phyloP scores from a whole-genome alignment of 2,797 vertebrate species.

The Psittacula derbiana region DNA sequence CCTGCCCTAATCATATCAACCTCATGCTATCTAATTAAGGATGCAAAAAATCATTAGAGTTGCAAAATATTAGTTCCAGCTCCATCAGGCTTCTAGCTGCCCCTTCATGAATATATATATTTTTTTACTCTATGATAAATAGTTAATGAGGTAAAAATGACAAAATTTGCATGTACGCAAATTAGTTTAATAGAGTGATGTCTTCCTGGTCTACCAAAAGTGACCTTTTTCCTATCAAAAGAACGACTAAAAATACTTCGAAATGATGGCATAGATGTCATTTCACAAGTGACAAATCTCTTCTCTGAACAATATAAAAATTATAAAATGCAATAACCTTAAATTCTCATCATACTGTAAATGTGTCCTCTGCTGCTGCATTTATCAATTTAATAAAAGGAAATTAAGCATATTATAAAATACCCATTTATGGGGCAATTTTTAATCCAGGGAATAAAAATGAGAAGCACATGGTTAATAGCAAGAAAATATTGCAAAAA shows the following conservation, averaged over 20 bases:
- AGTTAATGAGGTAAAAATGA: constrained; percentile 98
- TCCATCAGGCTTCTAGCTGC: constrained; percentile 90
- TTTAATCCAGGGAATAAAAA: constrained; percentile 78
- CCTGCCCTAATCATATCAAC: constrained; percentile 99
- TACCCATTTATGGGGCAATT: constrained; percentile 83
- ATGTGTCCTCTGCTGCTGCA: constrained; percentile 83
- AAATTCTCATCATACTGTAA: constrained; percentile 87
- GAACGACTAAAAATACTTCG: constrained; percentile 85
- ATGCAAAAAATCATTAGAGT: constrained; percentile 99
- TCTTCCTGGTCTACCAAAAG: constrained; percentile 91
- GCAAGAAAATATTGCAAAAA: constrained; percentile 63
- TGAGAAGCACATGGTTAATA: constrained; percentile 73
- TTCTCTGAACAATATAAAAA: constrained; percentile 88
- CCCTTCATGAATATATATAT: constrained; percentile 90
- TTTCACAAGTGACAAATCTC: constrained; percentile 86
- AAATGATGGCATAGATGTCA: constrained; percentile 83
- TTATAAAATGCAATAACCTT: constrained; percentile 90
- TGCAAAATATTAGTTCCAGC: constrained; percentile 99
- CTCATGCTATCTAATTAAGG: constrained; percentile 99
- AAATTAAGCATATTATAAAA: constrained; percentile 91
- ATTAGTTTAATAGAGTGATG: constrained; percentile 94
- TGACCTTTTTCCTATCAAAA: constrained; percentile 89
- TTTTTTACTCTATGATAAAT: constrained; percentile 91
- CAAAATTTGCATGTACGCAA: constrained; percentile 98
- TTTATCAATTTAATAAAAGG: constrained; percentile 93